A percentile compares a stretch with the other conserved stretches of the same genome.
Evolutionary conservation across 2,797 vertebrate species (phyloP).

Genomic region (Melanotaenia pygmaea): DNA sequence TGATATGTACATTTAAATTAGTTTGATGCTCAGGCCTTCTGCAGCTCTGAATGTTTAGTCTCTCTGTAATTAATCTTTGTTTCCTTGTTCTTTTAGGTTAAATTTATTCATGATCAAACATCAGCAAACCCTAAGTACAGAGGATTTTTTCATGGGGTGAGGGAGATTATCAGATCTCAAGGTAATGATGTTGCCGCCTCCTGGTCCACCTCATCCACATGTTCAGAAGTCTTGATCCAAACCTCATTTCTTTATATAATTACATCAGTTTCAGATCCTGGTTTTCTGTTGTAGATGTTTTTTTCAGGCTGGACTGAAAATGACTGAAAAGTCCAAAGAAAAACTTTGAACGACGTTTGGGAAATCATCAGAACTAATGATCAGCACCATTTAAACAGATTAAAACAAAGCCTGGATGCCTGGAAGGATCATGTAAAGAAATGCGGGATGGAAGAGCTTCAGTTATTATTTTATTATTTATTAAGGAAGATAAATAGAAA

Average conservation of each 20-base stretch:
- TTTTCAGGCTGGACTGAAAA: no score
- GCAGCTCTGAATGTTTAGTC: not conserved
- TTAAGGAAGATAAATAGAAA: no score
- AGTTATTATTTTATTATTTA: no score
- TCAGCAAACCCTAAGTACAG: constrained; percentile 92
- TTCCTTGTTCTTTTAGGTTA: constrained; percentile 83
- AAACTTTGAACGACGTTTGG: no score
- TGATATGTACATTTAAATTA: not conserved
- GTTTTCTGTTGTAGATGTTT: no score
- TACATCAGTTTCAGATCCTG: no score
- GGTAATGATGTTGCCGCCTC: constrained; percentile 77
- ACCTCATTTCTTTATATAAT: not conserved
- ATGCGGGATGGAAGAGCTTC: no score
- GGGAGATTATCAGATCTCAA: constrained; percentile 90
- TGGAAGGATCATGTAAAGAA: no score
- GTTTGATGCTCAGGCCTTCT: not conserved
- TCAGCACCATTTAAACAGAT: no score
- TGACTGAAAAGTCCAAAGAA: no score
- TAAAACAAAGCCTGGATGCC: no score
- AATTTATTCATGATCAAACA: constrained; percentile 97
- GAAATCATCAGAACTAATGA: no score
- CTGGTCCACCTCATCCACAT: not conserved
- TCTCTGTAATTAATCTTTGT: not conserved
- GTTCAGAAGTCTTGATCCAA: not conserved
- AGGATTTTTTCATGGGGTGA: constrained; percentile 94